Conservation (phyloP, 2,888 invertebrate genomes). For the Torymus auratus region DNA sequence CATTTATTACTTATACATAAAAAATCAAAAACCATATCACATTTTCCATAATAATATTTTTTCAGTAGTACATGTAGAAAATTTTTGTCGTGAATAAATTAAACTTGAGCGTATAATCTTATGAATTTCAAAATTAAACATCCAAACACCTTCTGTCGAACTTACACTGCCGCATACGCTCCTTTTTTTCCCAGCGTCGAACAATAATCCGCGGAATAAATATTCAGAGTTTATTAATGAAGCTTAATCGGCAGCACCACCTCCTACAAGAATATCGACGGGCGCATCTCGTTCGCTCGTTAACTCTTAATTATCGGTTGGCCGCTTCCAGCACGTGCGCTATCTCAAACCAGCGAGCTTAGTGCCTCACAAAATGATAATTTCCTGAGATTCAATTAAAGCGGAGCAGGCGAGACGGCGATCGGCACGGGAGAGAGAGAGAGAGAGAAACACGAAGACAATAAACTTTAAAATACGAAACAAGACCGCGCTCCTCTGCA, state of each 20-base stretch:
- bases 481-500: slow-evolving; percentile 7
- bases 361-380: slow-evolving; percentile 52
- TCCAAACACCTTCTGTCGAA: no score
- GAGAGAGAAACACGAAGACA: slow-evolving; percentile 48
- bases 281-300: slow-evolving; percentile 12
- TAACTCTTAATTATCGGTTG: slow-evolving; percentile 36
- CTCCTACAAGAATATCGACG: slow-evolving; percentile 13
- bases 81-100: no score
- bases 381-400: slow-evolving; percentile 55
- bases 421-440: slow-evolving; percentile 19
- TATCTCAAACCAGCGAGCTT: slow-evolving; percentile 14
- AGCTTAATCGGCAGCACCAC: slow-evolving; percentile 14
- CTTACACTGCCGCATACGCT: no score
- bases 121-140: no score
- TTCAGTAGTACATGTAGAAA: no score
- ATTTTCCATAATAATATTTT: no score
- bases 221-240: slow-evolving; percentile 11
- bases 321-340: no score
- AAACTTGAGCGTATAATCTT: no score
- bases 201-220: neutral
- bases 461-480: slow-evolving; percentile 55
- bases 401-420: neutral
- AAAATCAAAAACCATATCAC: no score
- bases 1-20: no score
- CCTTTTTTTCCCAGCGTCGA: no score